A percentile compares a stretch with the other conserved stretches of the same genome.
Evolutionary conservation across 2,888 invertebrate species (phyloP).

Genomic region (Archips xylosteana): DNA sequence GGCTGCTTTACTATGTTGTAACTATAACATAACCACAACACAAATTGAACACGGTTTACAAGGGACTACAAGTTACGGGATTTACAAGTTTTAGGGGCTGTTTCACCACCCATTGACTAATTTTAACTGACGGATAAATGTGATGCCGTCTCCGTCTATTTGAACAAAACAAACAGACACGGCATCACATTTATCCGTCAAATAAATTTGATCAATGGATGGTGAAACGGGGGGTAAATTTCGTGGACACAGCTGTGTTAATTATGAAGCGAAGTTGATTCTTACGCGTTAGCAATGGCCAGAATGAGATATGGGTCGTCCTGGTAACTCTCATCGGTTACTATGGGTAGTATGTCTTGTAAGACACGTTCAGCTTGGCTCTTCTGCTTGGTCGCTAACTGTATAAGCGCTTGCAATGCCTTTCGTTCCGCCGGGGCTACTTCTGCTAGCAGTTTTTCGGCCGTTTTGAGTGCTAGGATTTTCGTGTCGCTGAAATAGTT

Average conservation of each 20-base stretch:
- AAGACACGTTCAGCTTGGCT: conserved; percentile 93
- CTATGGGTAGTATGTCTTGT: conserved; percentile 88
- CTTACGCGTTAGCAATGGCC: conserved; percentile 91
- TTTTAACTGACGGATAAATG: too few relatives aligned
- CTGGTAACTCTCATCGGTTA: conserved; percentile 89
- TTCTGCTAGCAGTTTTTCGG: conserved; percentile 89
- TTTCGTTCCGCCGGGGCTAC: conserved; percentile 89
- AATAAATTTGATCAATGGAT: too few relatives aligned
- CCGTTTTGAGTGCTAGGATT: conserved; percentile 93
- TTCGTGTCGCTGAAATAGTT: conserved; percentile 88
- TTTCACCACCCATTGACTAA: too few relatives aligned
- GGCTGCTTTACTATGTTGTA: conserved; percentile 95
- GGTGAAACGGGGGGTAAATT: too few relatives aligned
- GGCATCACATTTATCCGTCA: too few relatives aligned
- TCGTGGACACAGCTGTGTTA: too few relatives aligned
- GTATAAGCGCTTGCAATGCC: conserved; percentile 92
- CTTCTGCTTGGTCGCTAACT: conserved; percentile 94
- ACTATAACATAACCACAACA: conserved; percentile 67
- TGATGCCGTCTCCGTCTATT: too few relatives aligned
- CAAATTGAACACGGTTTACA: not conserved
- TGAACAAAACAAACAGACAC: too few relatives aligned
- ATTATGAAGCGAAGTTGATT: conserved; percentile 30
- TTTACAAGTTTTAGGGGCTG: too few relatives aligned
- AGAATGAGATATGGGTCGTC: conserved; percentile 95
- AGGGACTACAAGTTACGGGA: too few relatives aligned